These are phyloP conservation scores for Cephus pygmeus DNA, from an alignment of 2,888 invertebrate species.

Conservation along the genomic window DNA sequence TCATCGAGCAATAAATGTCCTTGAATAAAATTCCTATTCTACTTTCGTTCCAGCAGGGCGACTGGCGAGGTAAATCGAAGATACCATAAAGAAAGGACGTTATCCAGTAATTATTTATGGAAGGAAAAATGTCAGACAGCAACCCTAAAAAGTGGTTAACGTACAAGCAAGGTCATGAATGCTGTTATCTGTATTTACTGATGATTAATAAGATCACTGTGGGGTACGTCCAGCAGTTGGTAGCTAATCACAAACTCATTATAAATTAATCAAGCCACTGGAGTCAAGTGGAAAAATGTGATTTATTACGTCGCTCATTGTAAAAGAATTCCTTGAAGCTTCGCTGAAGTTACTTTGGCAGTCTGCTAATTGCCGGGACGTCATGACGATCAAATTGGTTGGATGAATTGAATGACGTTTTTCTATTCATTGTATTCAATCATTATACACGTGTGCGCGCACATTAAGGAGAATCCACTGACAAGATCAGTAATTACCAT, in stretches of 20 bases:
- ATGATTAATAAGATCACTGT: slow-evolving; percentile 35
- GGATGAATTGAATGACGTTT: not conserved
- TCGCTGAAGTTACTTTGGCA: not conserved
- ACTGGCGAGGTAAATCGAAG: not conserved
- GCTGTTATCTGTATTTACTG: slow-evolving; percentile 14
- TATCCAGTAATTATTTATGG: not conserved
- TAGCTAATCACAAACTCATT: slow-evolving; percentile 34
- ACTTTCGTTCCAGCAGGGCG: not conserved
- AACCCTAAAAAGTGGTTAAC: not conserved
- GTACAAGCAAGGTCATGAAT: not conserved
- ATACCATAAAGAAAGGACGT: not conserved
- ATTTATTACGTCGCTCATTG: slow-evolving; percentile 32
- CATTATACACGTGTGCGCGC: not conserved
- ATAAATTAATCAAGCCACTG: slow-evolving; percentile 44
- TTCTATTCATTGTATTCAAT: not conserved
- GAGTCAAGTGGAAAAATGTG: slow-evolving; percentile 22
- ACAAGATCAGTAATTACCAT: not conserved
- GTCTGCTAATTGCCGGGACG: not conserved
- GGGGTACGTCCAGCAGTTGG: not conserved
- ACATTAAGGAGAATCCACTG: not conserved
- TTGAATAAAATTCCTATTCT: not conserved
- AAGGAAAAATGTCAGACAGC: not conserved
- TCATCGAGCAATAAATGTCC: not conserved
- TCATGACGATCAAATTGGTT: not conserved
- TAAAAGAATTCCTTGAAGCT: not conserved